phyloP scores from a whole-genome alignment of 1,140 invertebrate species.

The Rhyacophila brunnea region DNA sequence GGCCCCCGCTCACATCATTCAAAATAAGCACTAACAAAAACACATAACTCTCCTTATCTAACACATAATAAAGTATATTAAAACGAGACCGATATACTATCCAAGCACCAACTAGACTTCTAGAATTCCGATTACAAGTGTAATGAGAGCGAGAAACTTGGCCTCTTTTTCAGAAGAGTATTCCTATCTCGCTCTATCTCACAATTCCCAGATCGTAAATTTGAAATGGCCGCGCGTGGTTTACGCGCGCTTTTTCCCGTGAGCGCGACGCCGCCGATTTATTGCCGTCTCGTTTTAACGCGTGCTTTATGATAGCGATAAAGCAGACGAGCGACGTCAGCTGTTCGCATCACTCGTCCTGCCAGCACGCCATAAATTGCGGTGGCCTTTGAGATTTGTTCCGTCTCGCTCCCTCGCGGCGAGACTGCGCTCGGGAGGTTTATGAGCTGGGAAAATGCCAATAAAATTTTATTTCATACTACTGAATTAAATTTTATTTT shows the following conservation, averaged over 20 bases:
- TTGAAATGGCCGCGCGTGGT: slow-evolving; percentile 58
- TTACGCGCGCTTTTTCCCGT: slow-evolving; percentile 50
- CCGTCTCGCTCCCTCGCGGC: slow-evolving; percentile 12
- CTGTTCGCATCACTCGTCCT: slow-evolving; percentile 15
- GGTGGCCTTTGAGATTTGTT: slow-evolving; percentile 25
- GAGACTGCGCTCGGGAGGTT: slow-evolving; percentile 14
- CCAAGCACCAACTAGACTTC: not conserved
- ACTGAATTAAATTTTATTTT: too few species aligned
- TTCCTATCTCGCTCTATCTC: slow-evolving; percentile 51
- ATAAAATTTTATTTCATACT: too few species aligned
- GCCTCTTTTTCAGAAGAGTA: not conserved
- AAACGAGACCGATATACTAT: not conserved
- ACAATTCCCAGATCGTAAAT: slow-evolving; percentile 60
- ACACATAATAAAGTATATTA: slow-evolving; percentile 12
- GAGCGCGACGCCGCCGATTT: slow-evolving; percentile 47
- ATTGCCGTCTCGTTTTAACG: slow-evolving; percentile 56
- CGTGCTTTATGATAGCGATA: slow-evolving; percentile 44
- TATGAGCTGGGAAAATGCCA: too few species aligned
- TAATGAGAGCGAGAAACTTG: slow-evolving; percentile 10
- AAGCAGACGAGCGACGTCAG: slow-evolving; percentile 9
- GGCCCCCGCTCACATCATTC: slow-evolving; percentile 19
- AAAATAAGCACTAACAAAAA: slow-evolving; percentile 32
- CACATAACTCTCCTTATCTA: slow-evolving; percentile 23
- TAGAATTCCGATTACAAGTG: slow-evolving; percentile 5
- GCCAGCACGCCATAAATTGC: slow-evolving; percentile 27